Conservation (phyloP, 2,797 vertebrate genomes). For the Pipistrellus pygmaeus region DNA sequence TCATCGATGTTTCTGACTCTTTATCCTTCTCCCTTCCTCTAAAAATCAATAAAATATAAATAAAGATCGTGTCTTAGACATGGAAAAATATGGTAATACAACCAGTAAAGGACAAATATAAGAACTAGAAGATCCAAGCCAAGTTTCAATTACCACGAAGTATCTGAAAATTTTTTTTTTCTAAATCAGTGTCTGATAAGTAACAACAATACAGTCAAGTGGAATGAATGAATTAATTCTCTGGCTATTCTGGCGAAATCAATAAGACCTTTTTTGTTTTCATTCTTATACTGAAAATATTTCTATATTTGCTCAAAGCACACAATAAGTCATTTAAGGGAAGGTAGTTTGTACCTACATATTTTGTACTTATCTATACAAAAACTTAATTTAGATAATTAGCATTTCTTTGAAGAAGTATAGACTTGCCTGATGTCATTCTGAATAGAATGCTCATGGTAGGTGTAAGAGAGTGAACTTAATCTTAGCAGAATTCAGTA, state of each 20-base stretch:
- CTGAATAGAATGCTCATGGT: slow-evolving; percentile 6
- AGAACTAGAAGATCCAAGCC: slow-evolving; percentile 16
- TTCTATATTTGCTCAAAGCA: not conserved
- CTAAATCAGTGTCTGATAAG: not conserved
- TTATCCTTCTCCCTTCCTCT: too few relatives aligned
- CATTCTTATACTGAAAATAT: not conserved
- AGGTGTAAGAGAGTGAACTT: not conserved
- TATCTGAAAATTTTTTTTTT: not conserved
- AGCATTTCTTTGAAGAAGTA: not conserved
- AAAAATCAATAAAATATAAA: too few relatives aligned
- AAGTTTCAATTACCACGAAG: not conserved
- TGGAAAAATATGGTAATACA: not conserved
- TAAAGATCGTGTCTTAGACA: too few relatives aligned
- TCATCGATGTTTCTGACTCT: too few relatives aligned
- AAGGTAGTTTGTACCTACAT: too few relatives aligned
- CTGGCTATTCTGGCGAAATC: not conserved
- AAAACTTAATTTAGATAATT: not conserved
- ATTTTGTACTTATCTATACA: not conserved
- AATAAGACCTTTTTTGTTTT: not conserved
- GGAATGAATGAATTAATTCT: not conserved
- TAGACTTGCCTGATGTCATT: not conserved
- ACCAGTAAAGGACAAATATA: not conserved
- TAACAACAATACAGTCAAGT: not conserved
- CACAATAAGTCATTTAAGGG: not conserved
- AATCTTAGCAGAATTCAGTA: not conserved